Evolutionary conservation across 2,113 vertebrate genomes (phyloP).

Genomic region (Varanus komodoensis): DNA sequence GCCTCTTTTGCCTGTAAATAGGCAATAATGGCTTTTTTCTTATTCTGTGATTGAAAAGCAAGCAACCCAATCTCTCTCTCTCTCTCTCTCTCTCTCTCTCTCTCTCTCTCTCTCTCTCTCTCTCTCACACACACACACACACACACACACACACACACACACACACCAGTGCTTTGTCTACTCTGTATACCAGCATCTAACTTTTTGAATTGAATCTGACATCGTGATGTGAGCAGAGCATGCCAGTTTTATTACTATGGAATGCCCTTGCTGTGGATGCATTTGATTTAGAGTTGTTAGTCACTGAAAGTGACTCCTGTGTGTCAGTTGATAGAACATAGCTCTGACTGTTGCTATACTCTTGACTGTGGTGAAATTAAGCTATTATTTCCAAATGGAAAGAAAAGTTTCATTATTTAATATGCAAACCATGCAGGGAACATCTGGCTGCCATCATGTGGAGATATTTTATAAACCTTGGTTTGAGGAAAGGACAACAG

Average conservation of each 20-base stretch:
- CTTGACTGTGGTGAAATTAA: conserved; percentile 12
- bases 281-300: background rate
- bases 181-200: background rate
- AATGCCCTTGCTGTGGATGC: background rate
- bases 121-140: no score
- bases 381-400: background rate
- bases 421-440: background rate
- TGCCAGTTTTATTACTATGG: background rate
- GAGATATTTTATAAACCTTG: background rate
- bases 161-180: background rate
- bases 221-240: background rate
- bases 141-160: no score
- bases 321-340: background rate
- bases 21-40: background rate
- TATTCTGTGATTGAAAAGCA: background rate
- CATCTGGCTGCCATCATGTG: background rate
- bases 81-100: no score
- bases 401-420: background rate
- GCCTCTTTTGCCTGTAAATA: background rate
- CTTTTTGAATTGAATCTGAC: background rate
- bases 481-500: conserved; percentile 19
- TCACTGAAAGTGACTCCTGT: background rate
- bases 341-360: background rate
- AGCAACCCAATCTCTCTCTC: background rate
- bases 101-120: no score